Percentiles rank a stretch among this genome's conserved stretches.
Conservation (phyloP, 1,140 invertebrate species). For the Zeugodacus cucurbitae region DNA sequence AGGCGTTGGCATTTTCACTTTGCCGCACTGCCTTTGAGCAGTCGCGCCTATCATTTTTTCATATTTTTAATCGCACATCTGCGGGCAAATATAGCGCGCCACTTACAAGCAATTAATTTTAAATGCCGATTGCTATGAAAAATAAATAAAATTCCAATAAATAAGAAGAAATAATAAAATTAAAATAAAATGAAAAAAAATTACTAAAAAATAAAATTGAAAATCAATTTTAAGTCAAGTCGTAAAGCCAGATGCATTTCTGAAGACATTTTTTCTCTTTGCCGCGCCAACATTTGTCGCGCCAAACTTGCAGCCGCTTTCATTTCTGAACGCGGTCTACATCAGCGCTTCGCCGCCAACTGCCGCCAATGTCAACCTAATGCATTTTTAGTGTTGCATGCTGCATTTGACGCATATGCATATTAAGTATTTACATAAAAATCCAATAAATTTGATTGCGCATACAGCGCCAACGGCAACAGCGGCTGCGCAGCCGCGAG, state of each 20-base stretch:
- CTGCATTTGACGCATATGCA: constrained; percentile 14
- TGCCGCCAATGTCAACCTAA: background rate
- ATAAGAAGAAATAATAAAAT: background rate
- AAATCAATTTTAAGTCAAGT: background rate
- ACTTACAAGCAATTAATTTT: background rate
- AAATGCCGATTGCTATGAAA: background rate
- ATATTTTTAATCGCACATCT: background rate
- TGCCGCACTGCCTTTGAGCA: background rate
- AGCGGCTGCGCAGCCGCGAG: background rate
- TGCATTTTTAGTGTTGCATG: constrained; percentile 32
- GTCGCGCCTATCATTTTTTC: background rate
- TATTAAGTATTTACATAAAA: constrained; percentile 44
- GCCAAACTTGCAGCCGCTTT: constrained; percentile 14
- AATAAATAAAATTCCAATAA: background rate
- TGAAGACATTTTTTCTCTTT: background rate
- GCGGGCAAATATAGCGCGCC: background rate
- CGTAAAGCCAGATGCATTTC: no score
- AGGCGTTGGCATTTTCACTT: constrained; percentile 14
- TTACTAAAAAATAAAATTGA: no score
- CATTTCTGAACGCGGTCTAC: background rate
- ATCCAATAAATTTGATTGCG: constrained; percentile 43
- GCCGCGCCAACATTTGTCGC: background rate
- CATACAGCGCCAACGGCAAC: background rate
- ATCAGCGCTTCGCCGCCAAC: background rate
- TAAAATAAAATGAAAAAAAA: background rate